phyloP scores from a whole-genome alignment of 2,888 invertebrate species.

The Antheraea yamamai region DNA sequence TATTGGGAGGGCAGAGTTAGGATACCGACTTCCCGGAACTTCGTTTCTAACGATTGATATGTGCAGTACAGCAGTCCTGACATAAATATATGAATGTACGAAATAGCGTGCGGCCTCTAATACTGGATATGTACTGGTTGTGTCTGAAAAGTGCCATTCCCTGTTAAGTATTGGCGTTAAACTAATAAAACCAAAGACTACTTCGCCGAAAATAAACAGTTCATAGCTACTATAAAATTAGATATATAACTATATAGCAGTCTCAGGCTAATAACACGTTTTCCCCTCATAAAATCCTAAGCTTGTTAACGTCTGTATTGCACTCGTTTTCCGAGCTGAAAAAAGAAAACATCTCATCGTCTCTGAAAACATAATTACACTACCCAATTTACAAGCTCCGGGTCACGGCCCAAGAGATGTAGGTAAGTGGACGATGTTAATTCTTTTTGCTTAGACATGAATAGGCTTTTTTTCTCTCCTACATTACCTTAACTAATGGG shows the following conservation, averaged over 20 bases:
- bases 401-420: slow-evolving; percentile 4
- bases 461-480: not conserved
- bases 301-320: slow-evolving; percentile 30
- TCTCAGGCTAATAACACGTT: not conserved
- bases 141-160: no score
- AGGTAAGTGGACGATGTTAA: slow-evolving; percentile 1
- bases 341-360: slow-evolving; percentile 36
- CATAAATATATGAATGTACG: no score
- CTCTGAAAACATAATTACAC: slow-evolving; percentile 42
- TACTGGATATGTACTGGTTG: no score
- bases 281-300: slow-evolving; percentile 17
- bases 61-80: no score
- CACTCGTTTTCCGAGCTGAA: slow-evolving; percentile 37
- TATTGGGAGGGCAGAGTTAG: no score
- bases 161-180: no score
- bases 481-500: not conserved
- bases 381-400: slow-evolving; percentile 44
- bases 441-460: slow-evolving; percentile 6
- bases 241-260: not conserved
- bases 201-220: not conserved
- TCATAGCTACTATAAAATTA: not conserved
- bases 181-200: no score
- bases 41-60: no score
- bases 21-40: no score
- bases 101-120: no score